Evolutionary conservation across 2,113 vertebrate genomes (phyloP).

Genomic region (Antidorcas marsupialis): DNA sequence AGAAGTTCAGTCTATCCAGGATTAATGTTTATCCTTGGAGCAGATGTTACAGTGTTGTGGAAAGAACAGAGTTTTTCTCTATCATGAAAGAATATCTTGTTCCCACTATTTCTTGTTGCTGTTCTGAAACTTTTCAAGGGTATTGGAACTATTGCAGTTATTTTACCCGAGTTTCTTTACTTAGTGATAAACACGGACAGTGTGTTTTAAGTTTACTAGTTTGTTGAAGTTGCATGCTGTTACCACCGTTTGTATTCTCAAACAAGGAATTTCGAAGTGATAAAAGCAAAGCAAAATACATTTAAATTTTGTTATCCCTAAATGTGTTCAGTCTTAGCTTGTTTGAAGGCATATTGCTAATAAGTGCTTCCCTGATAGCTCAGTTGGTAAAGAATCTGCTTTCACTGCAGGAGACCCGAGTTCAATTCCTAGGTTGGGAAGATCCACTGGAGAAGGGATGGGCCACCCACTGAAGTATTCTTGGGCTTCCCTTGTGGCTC

Average conservation of each 20-base stretch:
- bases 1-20: neutral
- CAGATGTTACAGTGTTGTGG: conserved; percentile 33
- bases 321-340: conserved; percentile 40
- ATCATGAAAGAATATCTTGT: conserved; percentile 47
- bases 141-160: conserved; percentile 28
- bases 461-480: neutral
- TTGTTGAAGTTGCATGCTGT: neutral
- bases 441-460: neutral
- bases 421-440: neutral
- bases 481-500: neutral
- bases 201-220: conserved; percentile 52
- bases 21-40: conserved; percentile 38
- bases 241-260: neutral
- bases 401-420: neutral
- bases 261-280: conserved; percentile 25
- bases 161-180: conserved; percentile 48
- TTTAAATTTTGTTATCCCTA: conserved; percentile 38
- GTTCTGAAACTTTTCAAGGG: conserved; percentile 47
- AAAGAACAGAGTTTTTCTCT: conserved; percentile 47
- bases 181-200: neutral
- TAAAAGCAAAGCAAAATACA: conserved; percentile 39
- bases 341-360: neutral
- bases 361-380: neutral
- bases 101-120: conserved; percentile 35
- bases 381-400: neutral